Conservation (phyloP, 2,888 invertebrate species). For the Tortrix viridana region DNA sequence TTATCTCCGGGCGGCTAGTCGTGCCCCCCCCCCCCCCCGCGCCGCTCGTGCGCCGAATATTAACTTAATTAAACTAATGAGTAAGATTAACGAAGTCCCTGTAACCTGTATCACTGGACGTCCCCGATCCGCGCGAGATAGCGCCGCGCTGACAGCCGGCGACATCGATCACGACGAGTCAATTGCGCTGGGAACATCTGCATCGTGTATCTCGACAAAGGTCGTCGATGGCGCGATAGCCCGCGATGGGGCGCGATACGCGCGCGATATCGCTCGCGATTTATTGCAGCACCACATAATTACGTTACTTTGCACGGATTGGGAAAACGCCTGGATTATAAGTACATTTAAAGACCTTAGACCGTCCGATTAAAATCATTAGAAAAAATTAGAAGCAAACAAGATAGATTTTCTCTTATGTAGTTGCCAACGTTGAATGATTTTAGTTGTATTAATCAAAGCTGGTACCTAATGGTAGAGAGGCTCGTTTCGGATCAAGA, state of each 20-base stretch:
- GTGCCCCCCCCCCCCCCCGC: constrained; percentile 38
- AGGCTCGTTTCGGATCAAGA: no score
- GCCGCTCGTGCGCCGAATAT: constrained; percentile 51
- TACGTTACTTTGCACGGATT: constrained; percentile 18
- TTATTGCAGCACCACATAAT: constrained; percentile 37
- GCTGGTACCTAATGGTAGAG: no score
- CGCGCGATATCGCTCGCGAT: constrained; percentile 31
- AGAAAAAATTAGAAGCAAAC: no score
- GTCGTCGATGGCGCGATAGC: constrained; percentile 39
- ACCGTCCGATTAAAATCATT: no score
- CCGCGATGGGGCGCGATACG: constrained; percentile 39
- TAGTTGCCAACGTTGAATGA: no score
- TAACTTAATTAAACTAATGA: constrained; percentile 66
- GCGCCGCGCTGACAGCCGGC: constrained; percentile 32
- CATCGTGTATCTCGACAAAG: constrained; percentile 24
- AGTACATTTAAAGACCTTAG: no score
- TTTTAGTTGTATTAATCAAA: no score
- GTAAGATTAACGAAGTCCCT: constrained; percentile 52
- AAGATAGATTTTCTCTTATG: no score
- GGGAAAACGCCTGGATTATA: background rate
- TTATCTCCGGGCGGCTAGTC: constrained; percentile 46
- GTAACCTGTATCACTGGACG: constrained; percentile 36
- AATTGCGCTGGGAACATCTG: constrained; percentile 28
- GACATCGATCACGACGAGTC: constrained; percentile 39
- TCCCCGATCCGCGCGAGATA: constrained; percentile 39